Base-by-base conservation (phyloP, 2,888 invertebrate species). In the Ryuthela nishihirai region DNA sequence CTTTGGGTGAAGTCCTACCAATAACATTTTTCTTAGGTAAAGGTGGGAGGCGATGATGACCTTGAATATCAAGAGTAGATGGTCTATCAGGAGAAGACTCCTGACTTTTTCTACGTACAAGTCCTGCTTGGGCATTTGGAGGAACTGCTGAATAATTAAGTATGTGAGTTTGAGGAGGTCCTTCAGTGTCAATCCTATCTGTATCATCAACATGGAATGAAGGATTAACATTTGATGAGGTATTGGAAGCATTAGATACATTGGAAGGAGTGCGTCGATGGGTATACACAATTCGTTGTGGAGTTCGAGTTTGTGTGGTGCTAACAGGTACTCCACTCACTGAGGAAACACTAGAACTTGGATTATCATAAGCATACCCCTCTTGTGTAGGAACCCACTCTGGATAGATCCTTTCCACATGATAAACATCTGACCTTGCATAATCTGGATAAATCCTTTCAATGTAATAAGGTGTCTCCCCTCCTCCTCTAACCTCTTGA, bases 241-340 rank as follows among this genome's bases (percentile, higher is more conserved):
- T n/a, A 29, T 64, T 66, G 67, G 81, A 82, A 3, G 81, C 79
- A 68, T 80, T 82, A 17, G 83, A 83, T 4, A 87, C 83, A 69
- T 87, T 87, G 0, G 88, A 87, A 0, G 87, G 84, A 0, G 88
- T 88, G 55, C 90, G 80, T 66, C 85, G 81, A 73, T 90, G 91
- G 0, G 79, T 74, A 61, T 68, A 69, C 43, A 73, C 52, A 17
- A 44, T 42, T 40, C 50, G 42, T 18, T 48, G 59, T 15, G 50
- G 56, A 17, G 59, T 40, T 25, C 65, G 62, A 12, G 67, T 50
- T n/a, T 39, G 61, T 25, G 49, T 47, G 69, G 9, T 69, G 65
- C 62, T 71, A 69, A 54, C 23, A n/a, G n/a, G n/a, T n/a, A n/a
- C n/a, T 12, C 47, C 52, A 34, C 20, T 52, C n/a, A 48, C 41